Evolutionary conservation across 2,113 vertebrate genomes (phyloP), one percentile per base, ranked within the genome.

Genomic region (Mugil cephalus): DNA sequence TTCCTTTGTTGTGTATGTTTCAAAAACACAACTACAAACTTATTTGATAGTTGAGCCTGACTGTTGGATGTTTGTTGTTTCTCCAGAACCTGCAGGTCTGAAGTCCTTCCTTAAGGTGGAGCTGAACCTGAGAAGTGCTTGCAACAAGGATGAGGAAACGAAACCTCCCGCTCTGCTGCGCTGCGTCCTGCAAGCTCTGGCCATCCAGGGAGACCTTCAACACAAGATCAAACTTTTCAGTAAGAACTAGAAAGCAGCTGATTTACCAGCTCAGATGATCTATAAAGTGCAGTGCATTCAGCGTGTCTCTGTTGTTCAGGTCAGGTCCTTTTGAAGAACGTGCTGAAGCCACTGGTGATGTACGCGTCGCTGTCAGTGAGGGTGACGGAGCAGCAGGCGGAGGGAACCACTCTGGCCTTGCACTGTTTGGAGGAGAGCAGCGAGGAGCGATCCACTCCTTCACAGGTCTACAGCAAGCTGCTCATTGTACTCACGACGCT

Each of bases 201-300:
- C 95, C 61, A 71, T 97, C 80, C 94, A 98, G 21, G 96, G 96
- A 69, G 96, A 98, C 19, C 94, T 99, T 47, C 94, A 91, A 56
- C 84, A 89, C 85, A 98, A 94, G 77, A 93, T 99, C 42, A 97
- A 95, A 50, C 90, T 91, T 9, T 99, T 99, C 82, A 96, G 98
- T 99, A 95, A 95, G 93, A 53, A 48, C 30, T 15, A 56, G 10
- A 30, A 34, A 35, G 13, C 17, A 5, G 24, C 24, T 30, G 17
- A 14, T 17, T 6, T 50, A 12, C 7, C 24, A 5, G 24, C 5
- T 5, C 5, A 13, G 9, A 1, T 10, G 10, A 13, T 18, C 1
- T 53, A 45, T 65, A 15, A 21, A 36, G 24, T 1, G 14, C 4
- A 46, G 3, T 17, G 1, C 6, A 5, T 67, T 11, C 1, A 4